Base-by-base conservation (phyloP, 1,140 invertebrate species). In the Drosophila virilis region DNA sequence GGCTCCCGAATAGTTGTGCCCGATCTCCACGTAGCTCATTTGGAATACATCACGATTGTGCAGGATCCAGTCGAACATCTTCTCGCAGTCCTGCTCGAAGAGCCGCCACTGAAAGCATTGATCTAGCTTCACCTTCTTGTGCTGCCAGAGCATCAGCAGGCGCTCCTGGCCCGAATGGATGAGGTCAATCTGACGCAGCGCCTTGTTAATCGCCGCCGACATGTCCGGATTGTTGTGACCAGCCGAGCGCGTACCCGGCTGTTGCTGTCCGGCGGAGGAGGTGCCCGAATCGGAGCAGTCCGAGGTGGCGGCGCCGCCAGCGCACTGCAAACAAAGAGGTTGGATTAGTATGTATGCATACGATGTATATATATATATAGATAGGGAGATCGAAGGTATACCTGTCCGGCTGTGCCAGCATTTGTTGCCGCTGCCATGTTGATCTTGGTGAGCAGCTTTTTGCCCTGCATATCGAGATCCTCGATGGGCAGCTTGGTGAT, bases 41-140 rank as follows among this genome's bases (percentile, higher is more conserved):
- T 99, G 95, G 93, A 99, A 99, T 51, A 97, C 95, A 89, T 99
- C 98, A 50, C 97, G 95, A 92, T 98, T 98, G 91, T 98, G 97
- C 74, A 97, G 96, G 43, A 99, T 98, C 98, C 98, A 99, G 91
- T 99, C 98, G 92, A 99, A 97, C 97, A 99, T 99, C 94, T 99
- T 98, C 92, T 99, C 97, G 78, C 97, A 98, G 93, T 99, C 98
- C 92, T 98, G 97, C 93, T 99, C 98, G 92, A 99, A 99, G 12
- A 99, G 94, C 52, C 98, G 94, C 68, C 99, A 94, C 90, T 99
- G 98, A 91, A 98, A 97, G 91, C 98, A 98, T 91, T 99, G 98
- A 92, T 99, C 98, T 59, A 99, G 94, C 92, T 98, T 97, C 61
- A 96, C 94, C 92, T 98, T 98, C 90, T 98, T 98, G 77, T 97